phyloP scores from a whole-genome alignment of 2,888 invertebrate species.

The Drosophila leonis region DNA sequence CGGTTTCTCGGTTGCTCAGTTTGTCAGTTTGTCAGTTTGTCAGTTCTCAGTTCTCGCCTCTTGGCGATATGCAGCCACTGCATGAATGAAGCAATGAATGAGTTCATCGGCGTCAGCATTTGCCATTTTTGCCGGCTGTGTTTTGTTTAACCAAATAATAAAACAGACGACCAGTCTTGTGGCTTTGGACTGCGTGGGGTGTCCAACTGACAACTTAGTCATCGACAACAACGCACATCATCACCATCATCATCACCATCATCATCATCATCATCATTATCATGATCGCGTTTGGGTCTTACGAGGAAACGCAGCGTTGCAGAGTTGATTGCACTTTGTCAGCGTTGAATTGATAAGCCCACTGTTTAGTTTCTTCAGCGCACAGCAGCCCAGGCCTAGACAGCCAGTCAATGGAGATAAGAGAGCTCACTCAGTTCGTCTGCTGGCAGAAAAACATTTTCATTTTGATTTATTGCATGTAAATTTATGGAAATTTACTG shows the following conservation, averaged over 20 bases:
- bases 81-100: slow-evolving; percentile 70
- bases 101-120: slow-evolving; percentile 72
- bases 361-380: slow-evolving; percentile 69
- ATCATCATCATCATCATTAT: slow-evolving; percentile 19
- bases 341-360: slow-evolving; percentile 66
- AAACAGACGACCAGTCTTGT: slow-evolving; percentile 34
- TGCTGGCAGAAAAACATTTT: slow-evolving; percentile 58
- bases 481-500: slow-evolving; percentile 81
- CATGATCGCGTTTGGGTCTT: slow-evolving; percentile 18
- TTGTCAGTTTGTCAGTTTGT: background rate
- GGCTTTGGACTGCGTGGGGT: slow-evolving; percentile 63
- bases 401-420: slow-evolving; percentile 64
- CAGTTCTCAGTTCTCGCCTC: background rate
- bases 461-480: slow-evolving; percentile 79
- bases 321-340: slow-evolving; percentile 79
- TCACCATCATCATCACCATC: slow-evolving; percentile 1
- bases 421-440: slow-evolving; percentile 35
- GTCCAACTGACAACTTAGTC: slow-evolving; percentile 59
- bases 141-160: slow-evolving; percentile 70
- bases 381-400: slow-evolving; percentile 36
- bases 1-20: slow-evolving; percentile 7
- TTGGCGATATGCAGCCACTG: slow-evolving; percentile 24
- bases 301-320: slow-evolving; percentile 63
- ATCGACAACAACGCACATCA: slow-evolving; percentile 33
- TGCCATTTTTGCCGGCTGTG: slow-evolving; percentile 68